phyloP scores from a whole-genome alignment of 2,797 vertebrate species.

The Halcyon leucocephala region DNA sequence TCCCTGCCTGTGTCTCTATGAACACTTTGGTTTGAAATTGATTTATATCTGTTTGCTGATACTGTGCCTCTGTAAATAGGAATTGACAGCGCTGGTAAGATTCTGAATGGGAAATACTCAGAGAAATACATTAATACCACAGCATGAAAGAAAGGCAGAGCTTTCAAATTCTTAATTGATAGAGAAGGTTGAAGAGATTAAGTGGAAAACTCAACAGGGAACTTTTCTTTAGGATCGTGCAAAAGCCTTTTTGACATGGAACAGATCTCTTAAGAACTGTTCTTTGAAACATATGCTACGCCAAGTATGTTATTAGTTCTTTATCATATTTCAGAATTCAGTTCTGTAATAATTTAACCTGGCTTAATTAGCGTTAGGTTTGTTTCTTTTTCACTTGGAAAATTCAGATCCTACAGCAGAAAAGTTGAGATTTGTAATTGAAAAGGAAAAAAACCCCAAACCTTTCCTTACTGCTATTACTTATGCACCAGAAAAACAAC shows the following conservation, averaged over 20 bases:
- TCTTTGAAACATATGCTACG: background rate
- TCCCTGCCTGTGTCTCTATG: background rate
- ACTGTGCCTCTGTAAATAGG: background rate
- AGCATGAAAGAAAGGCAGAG: background rate
- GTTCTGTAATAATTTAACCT: background rate
- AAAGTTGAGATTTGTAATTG: background rate
- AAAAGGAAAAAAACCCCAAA: background rate
- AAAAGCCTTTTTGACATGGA: background rate
- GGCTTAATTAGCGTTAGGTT: background rate
- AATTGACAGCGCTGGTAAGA: background rate
- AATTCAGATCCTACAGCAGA: background rate
- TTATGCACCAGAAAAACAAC: background rate
- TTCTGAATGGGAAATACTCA: background rate
- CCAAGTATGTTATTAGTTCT: background rate
- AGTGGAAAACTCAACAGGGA: slow-evolving; percentile 5
- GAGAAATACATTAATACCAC: background rate
- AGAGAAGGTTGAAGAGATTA: background rate
- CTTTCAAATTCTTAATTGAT: background rate
- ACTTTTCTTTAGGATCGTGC: background rate
- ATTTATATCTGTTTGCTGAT: background rate
- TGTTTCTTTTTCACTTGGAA: background rate
- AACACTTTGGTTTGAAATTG: background rate
- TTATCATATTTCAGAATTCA: background rate
- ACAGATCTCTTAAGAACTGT: background rate
- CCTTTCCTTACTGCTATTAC: background rate